Percentiles rank a stretch among this genome's conserved stretches.
Evolutionary conservation across 35 echinoderm and acorn worm genomes (phyloP).

Genomic region (Heliocidaris erythrogramma): DNA sequence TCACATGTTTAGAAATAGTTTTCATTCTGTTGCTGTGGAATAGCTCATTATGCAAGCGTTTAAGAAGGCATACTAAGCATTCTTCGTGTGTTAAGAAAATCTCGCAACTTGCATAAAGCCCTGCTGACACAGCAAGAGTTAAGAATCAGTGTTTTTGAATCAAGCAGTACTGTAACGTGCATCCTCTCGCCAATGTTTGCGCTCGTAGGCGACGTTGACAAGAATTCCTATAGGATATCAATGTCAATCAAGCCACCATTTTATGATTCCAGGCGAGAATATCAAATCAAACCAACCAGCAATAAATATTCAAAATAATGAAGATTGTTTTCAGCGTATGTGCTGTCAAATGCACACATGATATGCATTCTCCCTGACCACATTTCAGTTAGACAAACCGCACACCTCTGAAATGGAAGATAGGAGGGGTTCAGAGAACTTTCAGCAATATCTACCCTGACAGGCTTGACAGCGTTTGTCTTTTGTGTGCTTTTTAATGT

Average conservation of each 20-base stretch:
- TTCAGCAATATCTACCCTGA: background rate
- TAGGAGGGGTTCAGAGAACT: background rate
- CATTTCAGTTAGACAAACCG: background rate
- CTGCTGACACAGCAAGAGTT: no score
- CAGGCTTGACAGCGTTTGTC: no score
- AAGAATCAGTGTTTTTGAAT: background rate
- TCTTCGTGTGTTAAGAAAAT: no score
- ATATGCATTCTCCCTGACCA: background rate
- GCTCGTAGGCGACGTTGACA: background rate
- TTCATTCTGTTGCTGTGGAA: no score
- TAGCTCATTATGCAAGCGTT: no score
- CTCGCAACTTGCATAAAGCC: no score
- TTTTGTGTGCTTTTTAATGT: no score
- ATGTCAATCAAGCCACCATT: background rate
- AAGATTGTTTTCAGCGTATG: background rate
- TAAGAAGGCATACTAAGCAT: no score
- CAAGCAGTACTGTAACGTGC: background rate
- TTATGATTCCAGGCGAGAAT: background rate
- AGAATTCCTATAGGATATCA: background rate
- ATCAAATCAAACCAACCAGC: background rate
- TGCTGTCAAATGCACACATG: background rate
- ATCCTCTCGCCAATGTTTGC: background rate
- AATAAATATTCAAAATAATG: background rate
- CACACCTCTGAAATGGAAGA: background rate
- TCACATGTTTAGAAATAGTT: no score